Base-by-base conservation (phyloP, 2,797 vertebrate species). In the Vespertilio murinus region DNA sequence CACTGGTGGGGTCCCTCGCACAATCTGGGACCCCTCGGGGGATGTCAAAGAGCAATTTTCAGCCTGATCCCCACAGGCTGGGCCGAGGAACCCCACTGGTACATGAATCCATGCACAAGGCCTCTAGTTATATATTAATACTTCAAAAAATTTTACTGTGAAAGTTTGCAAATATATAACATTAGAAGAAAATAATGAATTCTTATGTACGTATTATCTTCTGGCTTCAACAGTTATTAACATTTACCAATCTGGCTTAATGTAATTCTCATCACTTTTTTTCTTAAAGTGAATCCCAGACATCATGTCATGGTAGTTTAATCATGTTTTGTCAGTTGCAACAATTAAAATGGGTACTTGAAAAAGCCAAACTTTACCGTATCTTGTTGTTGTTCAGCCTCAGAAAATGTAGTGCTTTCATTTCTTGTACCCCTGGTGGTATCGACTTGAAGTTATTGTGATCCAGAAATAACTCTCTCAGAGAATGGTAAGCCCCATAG, bases 391-490 rank as follows among this genome's bases (percentile, higher is more conserved):
- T 98, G 97, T 99, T 99, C 77, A 99, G 98, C 85, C 99, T 98
- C 91, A 99, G 98, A 95, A 99, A 99, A 97, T 99, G 98, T 78
- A 99, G 86, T 61, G 98, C 98, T 91, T 97, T 99, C 99, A 99
- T 99, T 97, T 99, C 98, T 40, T 98, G 98, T 95, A 99, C 98
- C 80, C 99, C 99, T 13, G 98, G 97, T 0, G 99, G 99, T 77
- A 99, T 97, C 13, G 97, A 96, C 25, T 98, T 96, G 90, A 99
- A 97, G 95, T 99, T 98, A 91, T 99, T 99, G 97, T 99, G 98
- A 97, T 99, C 99, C 96, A 99, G 95, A 97, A 99, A 99, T 35
- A 99, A 95, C 96, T 99, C 99, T 75, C 99, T 98, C 97, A 99
- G 98, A 64, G 99, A 99, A 85, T 98, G 98, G 49, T 98, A 99